Evolutionary conservation across 1,140 invertebrate species (phyloP), one percentile per base, ranked within the genome.

Genomic region (Drusus annulatus): DNA sequence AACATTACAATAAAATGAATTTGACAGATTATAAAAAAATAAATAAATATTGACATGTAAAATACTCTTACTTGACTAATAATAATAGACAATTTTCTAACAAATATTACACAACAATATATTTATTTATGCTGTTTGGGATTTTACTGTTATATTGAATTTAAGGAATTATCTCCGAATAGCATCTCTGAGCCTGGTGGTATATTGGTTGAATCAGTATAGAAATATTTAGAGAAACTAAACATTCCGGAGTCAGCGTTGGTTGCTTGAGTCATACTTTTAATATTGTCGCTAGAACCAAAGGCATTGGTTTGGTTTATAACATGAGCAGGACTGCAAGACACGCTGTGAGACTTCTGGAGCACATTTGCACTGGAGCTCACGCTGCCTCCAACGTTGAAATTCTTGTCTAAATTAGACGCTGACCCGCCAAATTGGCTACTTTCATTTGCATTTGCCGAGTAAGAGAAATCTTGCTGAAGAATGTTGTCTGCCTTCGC

Each of bases 181-280:
- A 92, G 85, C 73, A 91, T 90, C 78, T 93, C 92, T 0, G 92
- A 92, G 13, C 91, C 91, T 0, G 90, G 90, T 23, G 89, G 90
- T 73, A 90, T 85, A 23, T 85, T 87, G 28, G 87, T 88, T 19
- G 89, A 88, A 71, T 89, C 88, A 0, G 88, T 87, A 62, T 88
- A 89, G 84, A 93, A 93, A 83, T 93, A 93, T 84, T 90, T 92
- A 0, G 91, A 84, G 76, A 89, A 90, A 76, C 89, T 90, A 60
- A 90, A 90, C 52, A 88, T 87, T 71, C 88, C 84, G 5, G 87
- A 87, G 17, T 87, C 68, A 5, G 79, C 8, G 73, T 79, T 78
- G 16, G 77, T 62, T 28, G 75, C 17, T 79, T 78, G 78, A 51
- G 82, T 54, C 50, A 86, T 83, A 19, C 86, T 87, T 0, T 76